Percentiles rank a stretch among this genome's conserved stretches.
Evolutionary conservation across 2,888 invertebrate species (phyloP).

Genomic region (Ormyrus pomaceus): DNA sequence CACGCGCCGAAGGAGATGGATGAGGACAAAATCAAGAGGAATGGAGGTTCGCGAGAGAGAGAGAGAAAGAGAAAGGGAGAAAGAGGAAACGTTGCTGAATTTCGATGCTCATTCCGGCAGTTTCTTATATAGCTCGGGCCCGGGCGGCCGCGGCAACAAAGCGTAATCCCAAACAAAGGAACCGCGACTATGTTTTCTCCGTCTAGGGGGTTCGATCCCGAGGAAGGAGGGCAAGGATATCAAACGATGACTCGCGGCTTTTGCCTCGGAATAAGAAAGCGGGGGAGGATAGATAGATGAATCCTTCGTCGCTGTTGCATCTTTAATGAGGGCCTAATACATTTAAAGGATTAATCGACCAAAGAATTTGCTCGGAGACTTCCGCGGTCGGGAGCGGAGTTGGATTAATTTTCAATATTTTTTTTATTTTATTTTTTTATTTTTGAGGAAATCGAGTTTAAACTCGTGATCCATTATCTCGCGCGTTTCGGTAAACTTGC

Average conservation of each 20-base stretch:
- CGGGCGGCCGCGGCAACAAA: neutral
- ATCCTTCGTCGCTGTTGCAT: conserved; percentile 16
- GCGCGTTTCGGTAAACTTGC: neutral
- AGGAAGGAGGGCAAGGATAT: conserved; percentile 43
- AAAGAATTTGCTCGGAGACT: no score
- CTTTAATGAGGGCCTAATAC: conserved; percentile 1
- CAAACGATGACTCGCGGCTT: conserved; percentile 46
- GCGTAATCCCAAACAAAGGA: conserved; percentile 40
- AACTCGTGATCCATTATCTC: neutral
- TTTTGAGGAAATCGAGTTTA: no score
- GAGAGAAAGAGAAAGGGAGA: neutral
- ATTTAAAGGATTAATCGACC: neutral
- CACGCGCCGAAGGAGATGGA: conserved; percentile 56
- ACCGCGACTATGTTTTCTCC: conserved; percentile 16
- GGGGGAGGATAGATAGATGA: conserved; percentile 19
- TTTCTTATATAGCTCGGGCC: conserved; percentile 36
- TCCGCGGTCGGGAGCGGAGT: neutral
- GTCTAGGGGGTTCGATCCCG: neutral
- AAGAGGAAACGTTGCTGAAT: conserved; percentile 51
- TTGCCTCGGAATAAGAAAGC: conserved; percentile 12
- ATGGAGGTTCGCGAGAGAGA: conserved; percentile 22
- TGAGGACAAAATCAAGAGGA: conserved; percentile 54
- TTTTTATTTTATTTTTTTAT: no score
- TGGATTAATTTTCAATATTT: neutral
- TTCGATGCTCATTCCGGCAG: conserved; percentile 45